These are phyloP conservation scores for Chroicocephalus ridibundus DNA, from an alignment of 2,113 vertebrate genomes.

Conservation along the genomic window DNA sequence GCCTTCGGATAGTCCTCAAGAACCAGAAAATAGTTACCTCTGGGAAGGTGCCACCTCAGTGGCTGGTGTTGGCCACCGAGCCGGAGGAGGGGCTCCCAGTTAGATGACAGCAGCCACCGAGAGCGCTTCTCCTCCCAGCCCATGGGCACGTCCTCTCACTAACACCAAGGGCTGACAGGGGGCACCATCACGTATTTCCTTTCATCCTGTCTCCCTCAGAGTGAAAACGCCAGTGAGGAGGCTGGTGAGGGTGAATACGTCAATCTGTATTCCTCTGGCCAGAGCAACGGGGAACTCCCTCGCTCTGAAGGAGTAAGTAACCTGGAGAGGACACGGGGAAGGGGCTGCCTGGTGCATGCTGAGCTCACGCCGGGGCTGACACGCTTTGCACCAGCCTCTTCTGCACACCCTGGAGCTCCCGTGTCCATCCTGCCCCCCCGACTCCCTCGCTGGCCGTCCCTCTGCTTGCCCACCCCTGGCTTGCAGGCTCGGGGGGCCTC, in stretches of 20 bases:
- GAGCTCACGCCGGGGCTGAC: background rate
- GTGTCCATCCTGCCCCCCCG: background rate
- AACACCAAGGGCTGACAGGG: background rate
- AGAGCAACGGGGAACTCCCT: conserved; percentile 87
- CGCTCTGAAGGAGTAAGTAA: conserved; percentile 91
- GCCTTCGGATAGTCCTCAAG: background rate
- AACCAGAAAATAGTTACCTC: background rate
- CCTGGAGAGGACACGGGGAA: background rate
- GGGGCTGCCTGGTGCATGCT: conserved; percentile 66
- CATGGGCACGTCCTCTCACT: background rate
- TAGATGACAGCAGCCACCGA: background rate
- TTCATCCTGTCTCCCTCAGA: conserved; percentile 85
- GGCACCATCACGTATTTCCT: conserved; percentile 57
- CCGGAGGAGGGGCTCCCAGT: background rate
- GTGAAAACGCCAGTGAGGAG: conserved; percentile 88
- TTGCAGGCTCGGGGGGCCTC: background rate
- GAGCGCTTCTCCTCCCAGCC: background rate
- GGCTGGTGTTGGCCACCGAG: background rate
- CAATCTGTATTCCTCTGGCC: conserved; percentile 92
- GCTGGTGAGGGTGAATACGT: conserved; percentile 95
- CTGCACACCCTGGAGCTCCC: background rate
- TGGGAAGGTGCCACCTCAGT: background rate
- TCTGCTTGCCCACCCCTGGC: conserved; percentile 10
- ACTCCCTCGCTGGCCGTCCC: background rate
- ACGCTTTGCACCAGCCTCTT: background rate